These are phyloP conservation scores for Dendrocopos noguchii DNA, from an alignment of 2,113 vertebrate genomes.

Conservation along the genomic window DNA sequence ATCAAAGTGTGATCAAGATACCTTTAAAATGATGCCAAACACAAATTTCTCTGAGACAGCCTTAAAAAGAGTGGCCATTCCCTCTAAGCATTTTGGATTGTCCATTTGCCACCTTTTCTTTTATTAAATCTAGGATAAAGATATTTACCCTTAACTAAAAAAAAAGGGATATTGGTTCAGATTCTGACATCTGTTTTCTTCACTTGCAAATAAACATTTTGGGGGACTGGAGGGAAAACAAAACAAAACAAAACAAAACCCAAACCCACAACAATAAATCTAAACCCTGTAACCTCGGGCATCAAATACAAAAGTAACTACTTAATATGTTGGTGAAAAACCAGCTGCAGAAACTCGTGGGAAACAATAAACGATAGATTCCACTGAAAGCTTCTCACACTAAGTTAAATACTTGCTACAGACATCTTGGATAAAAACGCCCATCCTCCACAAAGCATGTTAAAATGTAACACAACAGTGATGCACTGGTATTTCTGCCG, in stretches of 20 bases:
- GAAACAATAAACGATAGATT: slow-evolving; percentile 36
- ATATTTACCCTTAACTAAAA: slow-evolving; percentile 49
- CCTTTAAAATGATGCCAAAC: slow-evolving; percentile 65
- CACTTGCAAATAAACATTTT: slow-evolving; percentile 8
- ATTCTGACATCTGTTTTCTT: not conserved
- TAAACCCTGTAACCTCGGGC: slow-evolving; percentile 14
- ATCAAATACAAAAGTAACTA: slow-evolving; percentile 7
- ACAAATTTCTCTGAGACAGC: slow-evolving; percentile 61
- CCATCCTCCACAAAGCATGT: slow-evolving; percentile 59
- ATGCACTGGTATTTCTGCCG: slow-evolving; percentile 67
- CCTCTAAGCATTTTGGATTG: slow-evolving; percentile 23
- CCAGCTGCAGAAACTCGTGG: slow-evolving; percentile 44
- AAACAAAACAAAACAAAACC: not conserved
- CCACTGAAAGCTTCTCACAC: slow-evolving; percentile 61
- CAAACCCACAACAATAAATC: not conserved
- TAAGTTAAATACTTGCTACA: slow-evolving; percentile 62
- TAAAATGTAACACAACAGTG: slow-evolving; percentile 68
- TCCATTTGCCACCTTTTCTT: slow-evolving; percentile 25
- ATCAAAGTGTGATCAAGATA: slow-evolving; percentile 62
- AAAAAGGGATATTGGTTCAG: slow-evolving; percentile 24
- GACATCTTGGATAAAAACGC: slow-evolving; percentile 58
- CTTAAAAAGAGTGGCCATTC: slow-evolving; percentile 18
- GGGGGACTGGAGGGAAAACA: not conserved
- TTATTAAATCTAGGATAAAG: slow-evolving; percentile 17
- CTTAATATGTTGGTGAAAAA: slow-evolving; percentile 32